Percentiles rank a stretch among this genome's conserved stretches.
These are phyloP conservation scores for Lepidurus packardi DNA, from an alignment of 1,140 invertebrate species.

Conservation along the genomic window DNA sequence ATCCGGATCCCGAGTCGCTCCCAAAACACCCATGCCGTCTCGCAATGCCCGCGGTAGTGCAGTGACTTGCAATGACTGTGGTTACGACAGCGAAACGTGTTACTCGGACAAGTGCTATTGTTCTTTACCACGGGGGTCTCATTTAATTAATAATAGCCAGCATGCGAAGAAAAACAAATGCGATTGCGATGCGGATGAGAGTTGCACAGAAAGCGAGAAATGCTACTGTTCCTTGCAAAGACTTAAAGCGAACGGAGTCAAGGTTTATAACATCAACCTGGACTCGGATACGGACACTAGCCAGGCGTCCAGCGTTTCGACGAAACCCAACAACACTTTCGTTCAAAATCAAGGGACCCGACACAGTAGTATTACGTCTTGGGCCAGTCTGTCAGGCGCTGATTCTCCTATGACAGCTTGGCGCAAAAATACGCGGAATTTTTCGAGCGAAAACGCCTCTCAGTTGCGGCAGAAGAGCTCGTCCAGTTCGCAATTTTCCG, in stretches of 20 bases:
- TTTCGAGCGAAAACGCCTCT: slow-evolving; percentile 25
- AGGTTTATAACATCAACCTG: slow-evolving; percentile 44
- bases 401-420: slow-evolving; percentile 40
- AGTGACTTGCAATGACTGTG: slow-evolving; percentile 69
- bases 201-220: slow-evolving; percentile 78
- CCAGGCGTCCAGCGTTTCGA: not conserved
- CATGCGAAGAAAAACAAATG: not conserved
- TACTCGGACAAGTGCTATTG: slow-evolving; percentile 70
- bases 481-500: slow-evolving; percentile 17
- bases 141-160: slow-evolving; percentile 47
- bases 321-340: not conserved
- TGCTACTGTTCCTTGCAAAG: slow-evolving; percentile 64
- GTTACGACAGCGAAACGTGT: slow-evolving; percentile 71
- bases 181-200: slow-evolving; percentile 68
- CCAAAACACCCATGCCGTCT: slow-evolving; percentile 39
- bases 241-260: slow-evolving; percentile 42
- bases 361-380: slow-evolving; percentile 51
- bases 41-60: slow-evolving; percentile 26
- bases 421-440: slow-evolving; percentile 40
- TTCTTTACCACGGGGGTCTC: slow-evolving; percentile 46
- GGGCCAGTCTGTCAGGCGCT: slow-evolving; percentile 46
- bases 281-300: slow-evolving; percentile 43
- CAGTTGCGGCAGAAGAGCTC: slow-evolving; percentile 29
- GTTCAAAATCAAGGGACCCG: slow-evolving; percentile 40
- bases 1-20: slow-evolving; percentile 23